These are phyloP conservation scores for Nycticebus coucang DNA, from an alignment of 2,113 vertebrate species.

Conservation along the genomic window DNA sequence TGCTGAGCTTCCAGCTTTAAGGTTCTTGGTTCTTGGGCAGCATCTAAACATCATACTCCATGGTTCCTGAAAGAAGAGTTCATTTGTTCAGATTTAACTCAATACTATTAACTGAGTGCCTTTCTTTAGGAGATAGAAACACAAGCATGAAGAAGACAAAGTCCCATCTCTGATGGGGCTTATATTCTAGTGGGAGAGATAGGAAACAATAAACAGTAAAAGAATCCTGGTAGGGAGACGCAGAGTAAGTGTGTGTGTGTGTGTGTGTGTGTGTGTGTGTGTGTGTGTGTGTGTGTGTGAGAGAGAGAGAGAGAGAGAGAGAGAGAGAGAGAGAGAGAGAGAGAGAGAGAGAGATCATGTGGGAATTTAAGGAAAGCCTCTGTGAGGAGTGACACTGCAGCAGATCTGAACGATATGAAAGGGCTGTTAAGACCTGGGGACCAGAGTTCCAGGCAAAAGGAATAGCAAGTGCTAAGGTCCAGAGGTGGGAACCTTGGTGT, in stretches of 20 bases:
- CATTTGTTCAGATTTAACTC: neutral
- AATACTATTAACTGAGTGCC: neutral
- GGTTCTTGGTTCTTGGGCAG: neutral
- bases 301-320: no score
- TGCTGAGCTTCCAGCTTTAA: neutral
- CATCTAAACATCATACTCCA: neutral
- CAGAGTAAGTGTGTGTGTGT: neutral
- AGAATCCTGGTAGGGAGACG: neutral
- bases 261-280: neutral
- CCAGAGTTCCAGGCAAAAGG: neutral
- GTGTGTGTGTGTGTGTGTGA: no score
- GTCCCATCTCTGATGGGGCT: neutral
- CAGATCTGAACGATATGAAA: neutral
- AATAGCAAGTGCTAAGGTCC: neutral
- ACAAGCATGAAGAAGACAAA: neutral
- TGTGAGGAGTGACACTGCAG: neutral
- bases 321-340: no score
- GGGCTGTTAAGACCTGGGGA: neutral
- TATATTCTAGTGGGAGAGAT: neutral
- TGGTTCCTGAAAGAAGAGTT: neutral
- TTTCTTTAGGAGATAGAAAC: slow-evolving; percentile 9
- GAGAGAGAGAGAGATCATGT: no score
- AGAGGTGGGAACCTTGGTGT: neutral
- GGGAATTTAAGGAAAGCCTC: neutral
- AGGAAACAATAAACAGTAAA: neutral